Base-by-base conservation (phyloP, 2,888 invertebrate species). In the Imbricaverruca yamaguchii region DNA sequence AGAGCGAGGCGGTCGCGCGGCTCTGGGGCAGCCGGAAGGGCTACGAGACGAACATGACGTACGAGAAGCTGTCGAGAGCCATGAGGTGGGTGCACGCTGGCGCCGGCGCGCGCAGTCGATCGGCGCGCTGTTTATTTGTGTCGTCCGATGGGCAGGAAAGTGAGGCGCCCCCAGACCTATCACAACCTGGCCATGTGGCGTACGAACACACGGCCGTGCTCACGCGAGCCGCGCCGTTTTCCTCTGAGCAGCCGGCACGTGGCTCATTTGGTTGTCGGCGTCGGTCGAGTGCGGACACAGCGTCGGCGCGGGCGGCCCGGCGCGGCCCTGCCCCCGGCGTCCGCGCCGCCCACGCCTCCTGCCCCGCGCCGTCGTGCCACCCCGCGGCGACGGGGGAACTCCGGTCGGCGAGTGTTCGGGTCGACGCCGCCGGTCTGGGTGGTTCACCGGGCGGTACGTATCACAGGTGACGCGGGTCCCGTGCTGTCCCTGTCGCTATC, bases 41-140 rank as follows among this genome's bases (percentile, higher is more conserved):
- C n/a, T 78, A 56, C 56, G 56, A 78, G 78, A 78, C 78, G n/a
- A 78, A 78, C 78, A 78, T 78, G 78, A 78, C 78, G 56, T 78
- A 78, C 78, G 78, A 78, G 23, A 78, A 78, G 57, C 78, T 78
- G n/a, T 78, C 78, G 11, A 56, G 78, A 21, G 78, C 78, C 6
- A 78, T 78, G 78, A 78, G 78, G 78, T 78, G 56, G 53, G 15
- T 8, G 13, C 69, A 69, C 53, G 18, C 23, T 12, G 11, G 67
- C 67, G 25, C 23, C 23, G 4, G 21, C 63, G 18, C 63, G 10
- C 10, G n/a, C n/a, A n/a, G n/a, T 4, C 39, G 39, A 39, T 39
- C 39, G 39, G 39, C 39, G 18, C n/a, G 10, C 67, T 67, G 67
- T 67, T 67, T 67, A 67, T 67, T 67, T 67, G 67, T 25, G 11